A percentile compares a stretch with the other conserved stretches of the same genome.
Conservation (phyloP, 2,888 invertebrate species). For the Camptogramma bilineatum region DNA sequence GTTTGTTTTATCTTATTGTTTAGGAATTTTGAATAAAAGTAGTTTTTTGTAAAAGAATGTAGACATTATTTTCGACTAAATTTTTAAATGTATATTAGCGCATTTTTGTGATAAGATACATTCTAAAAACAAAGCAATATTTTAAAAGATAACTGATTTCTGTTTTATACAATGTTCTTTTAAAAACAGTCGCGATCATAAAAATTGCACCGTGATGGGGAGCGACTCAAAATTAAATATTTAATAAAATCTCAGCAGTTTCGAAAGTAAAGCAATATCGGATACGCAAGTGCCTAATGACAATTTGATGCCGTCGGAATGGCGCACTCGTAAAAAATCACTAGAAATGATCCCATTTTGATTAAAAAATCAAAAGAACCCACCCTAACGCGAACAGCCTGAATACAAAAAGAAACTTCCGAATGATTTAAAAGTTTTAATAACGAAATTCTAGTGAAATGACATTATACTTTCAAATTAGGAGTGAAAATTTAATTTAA, state of each 20-base stretch:
- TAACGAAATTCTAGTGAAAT: slow-evolving; percentile 85
- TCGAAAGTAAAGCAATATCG: slow-evolving; percentile 82
- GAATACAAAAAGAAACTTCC: slow-evolving; percentile 73
- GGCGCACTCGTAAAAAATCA: slow-evolving; percentile 84
- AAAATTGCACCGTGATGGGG: slow-evolving; percentile 55
- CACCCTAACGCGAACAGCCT: slow-evolving; percentile 62
- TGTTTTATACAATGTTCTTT: not conserved
- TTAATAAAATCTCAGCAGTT: slow-evolving; percentile 78
- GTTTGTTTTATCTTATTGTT: not conserved
- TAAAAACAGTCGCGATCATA: slow-evolving; percentile 39
- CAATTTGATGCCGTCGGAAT: slow-evolving; percentile 79
- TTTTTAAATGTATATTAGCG: not conserved
- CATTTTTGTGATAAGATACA: no score
- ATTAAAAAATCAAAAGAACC: slow-evolving; percentile 82
- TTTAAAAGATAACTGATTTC: not conserved
- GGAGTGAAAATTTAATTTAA: slow-evolving; percentile 87
- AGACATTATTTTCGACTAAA: not conserved
- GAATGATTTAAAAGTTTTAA: slow-evolving; percentile 86
- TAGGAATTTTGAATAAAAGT: not conserved
- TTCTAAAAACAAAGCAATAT: not conserved
- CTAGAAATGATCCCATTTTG: slow-evolving; percentile 84
- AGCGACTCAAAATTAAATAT: slow-evolving; percentile 73
- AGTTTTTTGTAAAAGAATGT: not conserved
- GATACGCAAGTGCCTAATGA: slow-evolving; percentile 83
- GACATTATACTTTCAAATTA: slow-evolving; percentile 87